Conservation (phyloP, 2,888 invertebrate species). For the Agrotis exclamationis region DNA sequence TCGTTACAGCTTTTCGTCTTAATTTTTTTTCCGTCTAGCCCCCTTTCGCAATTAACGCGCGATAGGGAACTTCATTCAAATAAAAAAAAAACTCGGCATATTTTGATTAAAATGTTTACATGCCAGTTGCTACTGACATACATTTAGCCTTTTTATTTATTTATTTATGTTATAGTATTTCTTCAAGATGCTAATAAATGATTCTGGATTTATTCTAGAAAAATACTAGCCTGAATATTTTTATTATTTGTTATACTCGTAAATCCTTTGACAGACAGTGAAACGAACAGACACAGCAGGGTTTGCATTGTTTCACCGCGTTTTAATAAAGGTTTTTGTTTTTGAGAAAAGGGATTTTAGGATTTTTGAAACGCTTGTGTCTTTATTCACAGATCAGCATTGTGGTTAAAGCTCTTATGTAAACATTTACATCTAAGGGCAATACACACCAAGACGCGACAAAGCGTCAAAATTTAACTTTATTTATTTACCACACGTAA, state of each 20-base stretch:
- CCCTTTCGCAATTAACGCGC: too few relatives aligned
- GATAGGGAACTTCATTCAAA: too few relatives aligned
- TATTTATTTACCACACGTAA: too few relatives aligned
- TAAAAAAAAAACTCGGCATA: neutral
- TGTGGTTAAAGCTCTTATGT: neutral
- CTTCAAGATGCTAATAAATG: neutral
- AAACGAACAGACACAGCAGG: neutral
- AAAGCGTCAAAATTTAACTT: too few relatives aligned
- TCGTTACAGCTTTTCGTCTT: too few relatives aligned
- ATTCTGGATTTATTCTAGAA: neutral
- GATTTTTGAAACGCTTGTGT: neutral
- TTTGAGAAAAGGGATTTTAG: neutral
- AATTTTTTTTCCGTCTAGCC: too few relatives aligned
- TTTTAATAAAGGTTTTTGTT: constrained; percentile 13
- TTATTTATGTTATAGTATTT: neutral
- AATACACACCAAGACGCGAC: too few relatives aligned
- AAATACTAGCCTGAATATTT: neutral
- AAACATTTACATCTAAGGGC: neutral
- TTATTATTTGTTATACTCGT: neutral
- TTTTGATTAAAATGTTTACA: neutral
- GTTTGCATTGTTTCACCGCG: neutral
- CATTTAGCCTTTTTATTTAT: too few relatives aligned
- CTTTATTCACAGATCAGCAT: too few relatives aligned
- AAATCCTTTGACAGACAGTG: constrained; percentile 12
- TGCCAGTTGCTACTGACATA: too few relatives aligned